These are phyloP conservation scores for Sibirionetta formosa DNA, from an alignment of 2,797 vertebrate species.

Conservation along the genomic window DNA sequence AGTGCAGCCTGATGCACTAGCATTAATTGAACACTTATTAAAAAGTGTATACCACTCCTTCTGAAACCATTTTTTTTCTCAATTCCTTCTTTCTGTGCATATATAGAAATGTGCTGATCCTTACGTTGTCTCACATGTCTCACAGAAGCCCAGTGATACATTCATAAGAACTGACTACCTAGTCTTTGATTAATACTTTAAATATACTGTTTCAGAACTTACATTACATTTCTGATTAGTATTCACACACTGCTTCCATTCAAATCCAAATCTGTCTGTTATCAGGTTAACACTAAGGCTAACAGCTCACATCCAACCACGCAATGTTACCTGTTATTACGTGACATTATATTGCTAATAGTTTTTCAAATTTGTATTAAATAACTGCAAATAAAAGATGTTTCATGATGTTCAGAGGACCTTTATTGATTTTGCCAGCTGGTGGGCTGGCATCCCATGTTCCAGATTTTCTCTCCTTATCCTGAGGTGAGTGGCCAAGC, in stretches of 20 bases:
- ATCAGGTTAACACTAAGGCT: background rate
- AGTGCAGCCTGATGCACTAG: background rate
- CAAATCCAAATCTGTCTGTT: background rate
- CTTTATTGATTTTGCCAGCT: background rate
- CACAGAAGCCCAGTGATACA: background rate
- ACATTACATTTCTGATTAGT: background rate
- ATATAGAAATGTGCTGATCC: background rate
- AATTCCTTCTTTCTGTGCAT: background rate
- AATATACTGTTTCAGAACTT: background rate
- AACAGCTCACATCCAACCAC: background rate
- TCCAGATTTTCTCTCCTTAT: background rate
- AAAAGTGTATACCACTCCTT: background rate
- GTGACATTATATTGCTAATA: background rate
- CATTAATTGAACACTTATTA: background rate
- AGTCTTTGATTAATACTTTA: background rate
- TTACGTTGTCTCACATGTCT: background rate
- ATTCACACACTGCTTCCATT: background rate
- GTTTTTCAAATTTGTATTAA: background rate
- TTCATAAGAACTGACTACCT: background rate
- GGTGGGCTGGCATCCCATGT: background rate
- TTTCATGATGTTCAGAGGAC: background rate
- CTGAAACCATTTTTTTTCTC: background rate
- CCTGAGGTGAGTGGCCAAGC: background rate
- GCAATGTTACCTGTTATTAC: background rate
- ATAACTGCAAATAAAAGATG: background rate